phyloP scores from a whole-genome alignment of 2,113 vertebrate genomes.

The Leptobrachium leishanense region DNA sequence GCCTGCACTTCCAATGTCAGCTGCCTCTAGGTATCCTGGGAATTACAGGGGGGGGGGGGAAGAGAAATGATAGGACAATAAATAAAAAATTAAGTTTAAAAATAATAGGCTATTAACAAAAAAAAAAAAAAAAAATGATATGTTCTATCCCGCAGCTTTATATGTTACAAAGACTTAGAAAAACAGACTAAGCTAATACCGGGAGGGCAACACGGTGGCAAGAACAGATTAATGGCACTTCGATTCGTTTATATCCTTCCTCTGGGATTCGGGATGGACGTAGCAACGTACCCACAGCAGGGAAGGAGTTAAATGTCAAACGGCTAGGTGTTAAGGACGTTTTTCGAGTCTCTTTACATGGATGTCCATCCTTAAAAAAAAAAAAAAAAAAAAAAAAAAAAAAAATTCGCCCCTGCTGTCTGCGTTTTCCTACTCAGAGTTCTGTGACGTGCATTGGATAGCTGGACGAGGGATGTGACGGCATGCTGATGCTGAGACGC shows the following conservation, averaged over 20 bases:
- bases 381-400: background rate
- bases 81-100: slow-evolving; percentile 16
- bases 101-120: background rate
- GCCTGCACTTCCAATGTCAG: too few species aligned
- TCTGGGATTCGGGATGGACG: background rate
- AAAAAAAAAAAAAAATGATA: background rate
- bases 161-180: background rate
- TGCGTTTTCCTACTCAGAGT: slow-evolving; percentile 71
- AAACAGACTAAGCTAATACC: background rate
- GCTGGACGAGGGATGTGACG: slow-evolving; percentile 71
- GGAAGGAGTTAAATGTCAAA: background rate
- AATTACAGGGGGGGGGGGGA: too few species aligned
- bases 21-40: background rate
- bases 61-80: slow-evolving; percentile 2
- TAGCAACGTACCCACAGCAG: background rate
- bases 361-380: background rate
- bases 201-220: background rate
- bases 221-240: slow-evolving; percentile 21
- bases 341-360: background rate
- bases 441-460: slow-evolving; percentile 91
- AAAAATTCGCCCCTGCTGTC: too few species aligned
- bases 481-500: slow-evolving; percentile 74
- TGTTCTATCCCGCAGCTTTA: background rate
- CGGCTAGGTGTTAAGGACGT: background rate
- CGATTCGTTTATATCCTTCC: background rate